phyloP scores from a whole-genome alignment of 64 coral and sea anemone genomes.

The Orbicella faveolata region DNA sequence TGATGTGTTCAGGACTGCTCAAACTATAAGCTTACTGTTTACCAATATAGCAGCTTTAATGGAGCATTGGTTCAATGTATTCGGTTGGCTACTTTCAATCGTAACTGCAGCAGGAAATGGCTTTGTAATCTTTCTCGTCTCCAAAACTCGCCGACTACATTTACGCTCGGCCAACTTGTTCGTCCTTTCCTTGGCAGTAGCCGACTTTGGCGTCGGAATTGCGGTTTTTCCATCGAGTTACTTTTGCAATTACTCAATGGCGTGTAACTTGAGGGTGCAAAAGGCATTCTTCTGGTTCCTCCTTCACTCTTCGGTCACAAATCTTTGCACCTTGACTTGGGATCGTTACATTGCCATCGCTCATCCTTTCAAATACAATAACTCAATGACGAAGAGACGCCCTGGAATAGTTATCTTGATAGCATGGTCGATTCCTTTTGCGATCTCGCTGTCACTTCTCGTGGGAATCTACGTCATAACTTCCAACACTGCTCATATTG shows the following conservation, averaged over 20 bases:
- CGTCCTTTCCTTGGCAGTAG: neutral
- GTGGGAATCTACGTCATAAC: neutral
- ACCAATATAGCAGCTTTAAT: no score
- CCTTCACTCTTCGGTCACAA: conserved; percentile 4
- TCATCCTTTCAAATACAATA: conserved; percentile 1
- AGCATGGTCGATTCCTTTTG: neutral
- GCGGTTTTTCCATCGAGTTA: neutral
- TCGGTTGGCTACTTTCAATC: neutral
- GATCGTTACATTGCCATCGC: conserved; percentile 23
- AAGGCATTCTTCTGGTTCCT: neutral
- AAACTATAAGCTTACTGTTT: no score
- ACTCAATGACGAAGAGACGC: neutral
- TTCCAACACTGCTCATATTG: neutral
- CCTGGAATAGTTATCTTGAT: conserved; percentile 1
- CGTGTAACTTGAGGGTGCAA: neutral
- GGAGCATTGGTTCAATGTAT: no score
- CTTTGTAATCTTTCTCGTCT: neutral
- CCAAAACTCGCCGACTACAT: neutral
- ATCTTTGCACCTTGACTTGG: conserved; percentile 35
- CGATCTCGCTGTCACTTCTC: neutral
- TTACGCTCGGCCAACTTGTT: conserved; percentile 12
- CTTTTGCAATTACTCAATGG: no score
- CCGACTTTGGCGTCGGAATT: neutral
- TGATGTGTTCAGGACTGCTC: no score
- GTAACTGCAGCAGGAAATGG: neutral